Evolutionary conservation across 2,797 vertebrate genomes (phyloP), one percentile per base, ranked within the genome.

Genomic region (Micromesistius poutassou): DNA sequence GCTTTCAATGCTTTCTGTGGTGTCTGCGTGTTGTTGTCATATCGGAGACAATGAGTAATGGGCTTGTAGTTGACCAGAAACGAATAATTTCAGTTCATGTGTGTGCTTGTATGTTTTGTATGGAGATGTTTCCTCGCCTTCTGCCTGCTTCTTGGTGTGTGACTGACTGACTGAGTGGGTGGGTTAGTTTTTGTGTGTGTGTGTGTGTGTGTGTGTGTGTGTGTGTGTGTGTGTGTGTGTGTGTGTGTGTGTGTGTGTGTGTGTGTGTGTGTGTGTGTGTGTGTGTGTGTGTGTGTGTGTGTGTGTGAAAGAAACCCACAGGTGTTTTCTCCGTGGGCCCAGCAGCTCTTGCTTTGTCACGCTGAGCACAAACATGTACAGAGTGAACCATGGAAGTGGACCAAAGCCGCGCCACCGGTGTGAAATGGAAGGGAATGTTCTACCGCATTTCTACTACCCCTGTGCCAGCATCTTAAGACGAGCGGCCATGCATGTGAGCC

Each of bases 251-350:
- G 73, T 77, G 68, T 78, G 38, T 76, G 4, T 12, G 22, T 74
- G 42, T 76, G 73, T 85, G 62, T 84, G 68, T 85, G 74, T 83
- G 73, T 77, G 68, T 79, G 38, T 76, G 4, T 12, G 19, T 74
- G 42, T 76, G 72, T 84, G 55, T 83, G 68, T 77, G 68, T 79
- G 38, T 76, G 4, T 12, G 19, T 74, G 42, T 76, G 72, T 84
- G 55, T 83, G 68, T 85, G 74, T 83, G 72, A 75, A 38, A 25
- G 75, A 38, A 30, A 77, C 38, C 78, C 86, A 82, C 91, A 94
- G 92, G 89, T 94, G 92, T 93, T 94, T 92, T 91, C 92, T 92
- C 92, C 74, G 22, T 50, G 83, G 89, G 81, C 87, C 86, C 81
- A 86, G 80, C 80, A 87, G 87, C 82, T 87, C 86, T 88, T 87